Base-by-base conservation (phyloP, 2,797 vertebrate genomes). In the Arrhamphus sclerolepis region DNA sequence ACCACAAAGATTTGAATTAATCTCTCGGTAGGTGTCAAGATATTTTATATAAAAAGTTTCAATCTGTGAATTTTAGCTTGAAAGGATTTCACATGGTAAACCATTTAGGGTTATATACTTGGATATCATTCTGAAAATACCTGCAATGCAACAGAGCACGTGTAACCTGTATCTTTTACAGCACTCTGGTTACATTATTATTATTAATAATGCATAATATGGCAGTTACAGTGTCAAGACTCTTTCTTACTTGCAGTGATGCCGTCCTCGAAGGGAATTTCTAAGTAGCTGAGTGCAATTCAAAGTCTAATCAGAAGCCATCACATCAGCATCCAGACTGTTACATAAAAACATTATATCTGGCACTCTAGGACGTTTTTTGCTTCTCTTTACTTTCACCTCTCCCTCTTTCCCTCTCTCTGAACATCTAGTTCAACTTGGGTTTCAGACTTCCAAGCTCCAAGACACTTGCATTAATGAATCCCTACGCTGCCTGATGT, bases 331-430 rank as follows among this genome's bases (percentile, higher is more conserved):
- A 73, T 56, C 71, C 74, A 66, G 80, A 29, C 58, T 11, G 56
- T 84, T 85, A 83, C 66, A 77, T 82, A 82, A 89, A 66, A 87
- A 78, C 40, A 67, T 78, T 70, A 75, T 78, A 82, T 76, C 56
- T 83, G 80, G 73, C 19, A 2, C 51, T 73, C 54, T 54, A 66
- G 58, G 41, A 51, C 49, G 46, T 57, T 60, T 49, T 47, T 38
- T 26, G n/a, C 6, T 39, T 21, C 24, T 5, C 26, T 20, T 50
- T 26, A 18, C 38, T 26, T 48, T 31, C 18, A 10, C 7, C 13
- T 40, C 46, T 4, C 18, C 18, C 18, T 57, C 34, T 13, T 47
- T 44, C 55, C 51, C 20, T 53, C 21, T 48, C 20, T 38, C 24
- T 50, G 21, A 72, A 72, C 70, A 68, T 52, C 28, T 4, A 42